These are phyloP conservation scores for Pelagia noctiluca DNA, from an alignment of 30 jellyfish, hydroid and myxozoan species.

Conservation along the genomic window DNA sequence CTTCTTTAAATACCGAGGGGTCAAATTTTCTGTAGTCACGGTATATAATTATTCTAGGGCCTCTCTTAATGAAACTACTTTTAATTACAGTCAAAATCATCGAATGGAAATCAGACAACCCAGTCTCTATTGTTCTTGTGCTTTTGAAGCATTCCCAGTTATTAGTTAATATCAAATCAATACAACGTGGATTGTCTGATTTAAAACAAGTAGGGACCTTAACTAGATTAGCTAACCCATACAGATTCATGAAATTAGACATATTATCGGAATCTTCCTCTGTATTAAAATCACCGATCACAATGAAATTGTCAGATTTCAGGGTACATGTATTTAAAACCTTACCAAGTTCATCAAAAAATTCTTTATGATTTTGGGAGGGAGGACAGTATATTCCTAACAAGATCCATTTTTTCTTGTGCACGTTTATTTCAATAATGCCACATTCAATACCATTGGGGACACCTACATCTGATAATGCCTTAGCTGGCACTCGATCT, in stretches of 20 bases:
- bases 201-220: constrained; percentile 18
- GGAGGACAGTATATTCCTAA: constrained; percentile 16
- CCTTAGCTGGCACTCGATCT: constrained; percentile 23
- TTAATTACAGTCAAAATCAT: constrained; percentile 7
- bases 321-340: constrained; percentile 25
- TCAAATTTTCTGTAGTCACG: constrained; percentile 25
- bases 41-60: constrained; percentile 20
- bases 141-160: constrained; percentile 1
- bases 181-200: constrained; percentile 10
- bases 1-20: constrained; percentile 6
- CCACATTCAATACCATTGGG: constrained; percentile 41
- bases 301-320: constrained; percentile 41
- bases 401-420: constrained; percentile 53
- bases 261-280: constrained; percentile 43
- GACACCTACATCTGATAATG: neutral
- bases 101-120: constrained; percentile 47
- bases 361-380: constrained; percentile 26
- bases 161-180: constrained; percentile 28
- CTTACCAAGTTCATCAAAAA: constrained; percentile 17
- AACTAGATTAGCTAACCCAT: constrained; percentile 43
- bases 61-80: constrained; percentile 23
- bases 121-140: constrained; percentile 51
- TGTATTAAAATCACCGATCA: too few relatives aligned
- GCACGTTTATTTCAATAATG: constrained; percentile 44
- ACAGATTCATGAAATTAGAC: constrained; percentile 50